Evolutionary conservation across 1,140 invertebrate species (phyloP).

Genomic region (Temnothorax curvispinosus): DNA sequence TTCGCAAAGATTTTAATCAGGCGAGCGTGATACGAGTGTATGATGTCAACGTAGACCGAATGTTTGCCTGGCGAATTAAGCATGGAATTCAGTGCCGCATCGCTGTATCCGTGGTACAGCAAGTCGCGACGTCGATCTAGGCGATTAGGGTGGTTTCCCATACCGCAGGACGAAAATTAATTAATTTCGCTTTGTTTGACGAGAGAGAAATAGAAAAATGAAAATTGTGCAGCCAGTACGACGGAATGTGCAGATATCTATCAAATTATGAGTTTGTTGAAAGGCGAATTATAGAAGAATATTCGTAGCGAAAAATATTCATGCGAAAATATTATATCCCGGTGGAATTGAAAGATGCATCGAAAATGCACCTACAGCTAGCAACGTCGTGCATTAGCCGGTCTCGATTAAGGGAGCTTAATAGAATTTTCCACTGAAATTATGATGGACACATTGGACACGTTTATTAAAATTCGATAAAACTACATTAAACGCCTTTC

Average conservation of each 20-base stretch:
- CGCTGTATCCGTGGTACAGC: background rate
- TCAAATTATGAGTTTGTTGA: background rate
- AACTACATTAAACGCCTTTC: slow-evolving; percentile 34
- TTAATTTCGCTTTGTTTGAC: background rate
- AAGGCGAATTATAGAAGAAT: background rate
- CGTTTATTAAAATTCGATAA: slow-evolving; percentile 54
- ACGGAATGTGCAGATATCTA: background rate
- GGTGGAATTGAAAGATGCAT: background rate
- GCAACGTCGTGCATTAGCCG: background rate
- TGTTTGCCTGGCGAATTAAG: slow-evolving; percentile 38
- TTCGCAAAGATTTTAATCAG: slow-evolving; percentile 52
- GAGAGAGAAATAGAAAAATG: background rate
- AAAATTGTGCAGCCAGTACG: background rate
- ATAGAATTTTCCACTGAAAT: slow-evolving; percentile 38
- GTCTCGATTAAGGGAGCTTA: slow-evolving; percentile 22
- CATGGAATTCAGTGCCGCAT: slow-evolving; percentile 1
- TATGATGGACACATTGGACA: slow-evolving; percentile 41
- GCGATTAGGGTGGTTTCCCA: slow-evolving; percentile 1
- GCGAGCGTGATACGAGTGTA: slow-evolving; percentile 31
- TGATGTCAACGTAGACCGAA: slow-evolving; percentile 1
- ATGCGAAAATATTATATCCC: slow-evolving; percentile 11
- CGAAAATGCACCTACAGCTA: background rate
- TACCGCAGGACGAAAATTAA: background rate
- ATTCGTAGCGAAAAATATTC: slow-evolving; percentile 16
- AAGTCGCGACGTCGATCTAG: background rate